Conservation (phyloP, 2,113 vertebrate species). For the Gymnogyps californianus region DNA sequence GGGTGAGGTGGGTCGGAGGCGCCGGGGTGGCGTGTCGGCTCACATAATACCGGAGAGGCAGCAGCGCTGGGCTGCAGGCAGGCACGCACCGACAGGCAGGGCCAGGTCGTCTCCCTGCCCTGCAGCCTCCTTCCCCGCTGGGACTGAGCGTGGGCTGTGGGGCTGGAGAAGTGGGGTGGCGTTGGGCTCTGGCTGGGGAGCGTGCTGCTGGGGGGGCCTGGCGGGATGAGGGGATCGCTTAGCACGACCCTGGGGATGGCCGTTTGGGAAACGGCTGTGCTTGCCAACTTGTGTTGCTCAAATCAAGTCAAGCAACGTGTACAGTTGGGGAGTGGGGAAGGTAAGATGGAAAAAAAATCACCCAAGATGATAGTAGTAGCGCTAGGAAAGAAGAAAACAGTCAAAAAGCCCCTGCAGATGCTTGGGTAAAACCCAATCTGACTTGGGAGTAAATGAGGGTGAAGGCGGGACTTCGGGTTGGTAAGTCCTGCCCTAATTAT, state of each 20-base stretch:
- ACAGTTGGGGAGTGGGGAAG: neutral
- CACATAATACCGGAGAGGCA: fast-evolving
- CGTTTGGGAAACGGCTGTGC: fast-evolving
- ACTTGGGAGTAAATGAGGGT: neutral
- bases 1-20: neutral
- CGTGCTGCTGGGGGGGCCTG: fast-evolving
- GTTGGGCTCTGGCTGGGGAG: neutral
- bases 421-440: fast-evolving
- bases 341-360: neutral
- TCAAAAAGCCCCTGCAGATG: neutral
- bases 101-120: fast-evolving
- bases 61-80: neutral
- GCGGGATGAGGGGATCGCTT: neutral
- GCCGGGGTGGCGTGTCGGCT: fast-evolving
- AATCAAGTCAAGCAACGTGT: fast-evolving
- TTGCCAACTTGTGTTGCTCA: fast-evolving
- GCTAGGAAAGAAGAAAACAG: neutral
- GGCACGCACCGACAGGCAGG: neutral
- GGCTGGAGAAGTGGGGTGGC: neutral
- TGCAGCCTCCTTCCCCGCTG: neutral
- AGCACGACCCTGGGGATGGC: fast-evolving
- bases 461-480: constrained; percentile 13
- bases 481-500: constrained; percentile 14
- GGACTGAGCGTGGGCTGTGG: neutral
- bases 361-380: neutral